Percentiles rank a stretch among this genome's conserved stretches.
These are phyloP conservation scores for Anodontia alba DNA, from an alignment of 2,888 invertebrate genomes.

Conservation along the genomic window DNA sequence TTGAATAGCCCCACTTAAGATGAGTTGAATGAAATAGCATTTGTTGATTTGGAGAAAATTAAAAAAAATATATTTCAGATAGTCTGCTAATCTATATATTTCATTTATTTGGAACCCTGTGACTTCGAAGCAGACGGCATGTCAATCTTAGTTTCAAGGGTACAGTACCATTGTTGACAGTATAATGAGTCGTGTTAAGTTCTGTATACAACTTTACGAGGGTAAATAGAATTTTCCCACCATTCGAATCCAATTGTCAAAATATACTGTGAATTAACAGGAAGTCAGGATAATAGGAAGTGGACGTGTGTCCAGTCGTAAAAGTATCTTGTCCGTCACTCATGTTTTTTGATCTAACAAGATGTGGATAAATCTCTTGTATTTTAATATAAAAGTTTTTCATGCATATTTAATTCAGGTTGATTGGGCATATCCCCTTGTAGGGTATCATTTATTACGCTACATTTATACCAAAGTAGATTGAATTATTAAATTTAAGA, in stretches of 20 bases:
- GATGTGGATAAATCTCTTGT: not conserved
- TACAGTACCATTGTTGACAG: slow-evolving; percentile 37
- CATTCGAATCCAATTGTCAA: slow-evolving; percentile 31
- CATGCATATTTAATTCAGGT: not conserved
- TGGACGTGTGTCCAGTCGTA: slow-evolving; percentile 13
- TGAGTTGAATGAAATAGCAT: no score
- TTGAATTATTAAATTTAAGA: not conserved
- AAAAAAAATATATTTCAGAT: no score
- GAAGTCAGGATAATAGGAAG: slow-evolving; percentile 1
- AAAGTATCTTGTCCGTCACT: slow-evolving; percentile 17
- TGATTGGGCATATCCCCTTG: slow-evolving; percentile 2
- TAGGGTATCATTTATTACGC: not conserved
- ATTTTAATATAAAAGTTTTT: slow-evolving; percentile 2
- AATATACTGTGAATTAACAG: slow-evolving; percentile 18
- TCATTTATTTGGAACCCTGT: no score
- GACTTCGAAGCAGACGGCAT: not conserved
- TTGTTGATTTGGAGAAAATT: no score
- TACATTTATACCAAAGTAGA: not conserved
- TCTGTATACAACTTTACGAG: slow-evolving; percentile 55
- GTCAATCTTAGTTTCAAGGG: slow-evolving; percentile 9
- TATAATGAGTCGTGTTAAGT: slow-evolving; percentile 51
- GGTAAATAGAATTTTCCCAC: slow-evolving; percentile 55
- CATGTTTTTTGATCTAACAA: slow-evolving; percentile 10
- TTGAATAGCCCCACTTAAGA: no score
- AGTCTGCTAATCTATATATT: no score